phyloP scores from a whole-genome alignment of 2,113 vertebrate species.

The Pluvianellus socialis region DNA sequence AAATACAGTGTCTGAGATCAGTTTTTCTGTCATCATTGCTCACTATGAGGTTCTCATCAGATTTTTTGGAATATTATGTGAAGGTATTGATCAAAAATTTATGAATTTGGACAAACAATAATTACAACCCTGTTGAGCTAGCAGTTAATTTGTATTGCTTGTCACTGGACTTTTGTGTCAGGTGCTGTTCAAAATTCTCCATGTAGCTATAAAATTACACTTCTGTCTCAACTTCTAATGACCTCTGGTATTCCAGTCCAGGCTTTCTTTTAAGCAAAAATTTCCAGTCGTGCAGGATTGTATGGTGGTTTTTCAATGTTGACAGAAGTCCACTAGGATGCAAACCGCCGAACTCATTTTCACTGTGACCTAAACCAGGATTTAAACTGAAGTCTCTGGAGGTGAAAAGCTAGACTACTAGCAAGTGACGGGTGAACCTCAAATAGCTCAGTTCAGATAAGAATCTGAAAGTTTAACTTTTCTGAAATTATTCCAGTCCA shows the following conservation, averaged over 20 bases:
- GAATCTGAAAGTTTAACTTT: not conserved
- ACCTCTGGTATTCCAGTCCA: not conserved
- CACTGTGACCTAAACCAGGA: constrained; percentile 44
- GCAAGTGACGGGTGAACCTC: not conserved
- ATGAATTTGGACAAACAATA: not conserved
- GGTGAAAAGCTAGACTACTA: constrained; percentile 22
- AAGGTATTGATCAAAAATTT: not conserved
- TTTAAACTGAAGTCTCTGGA: constrained; percentile 18
- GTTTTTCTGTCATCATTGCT: not conserved
- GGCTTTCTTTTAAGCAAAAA: not conserved
- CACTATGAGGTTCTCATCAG: not conserved
- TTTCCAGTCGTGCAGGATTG: not conserved
- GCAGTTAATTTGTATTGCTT: not conserved
- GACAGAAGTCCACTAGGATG: constrained; percentile 27
- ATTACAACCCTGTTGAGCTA: not conserved
- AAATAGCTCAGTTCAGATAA: not conserved
- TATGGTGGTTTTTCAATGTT: not conserved
- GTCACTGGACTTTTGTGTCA: not conserved
- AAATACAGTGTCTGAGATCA: not conserved
- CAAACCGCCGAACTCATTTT: constrained; percentile 33
- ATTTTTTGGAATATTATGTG: not conserved
- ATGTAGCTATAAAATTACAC: not conserved
- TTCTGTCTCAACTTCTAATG: not conserved
- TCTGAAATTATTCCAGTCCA: not conserved
- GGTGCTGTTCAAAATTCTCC: not conserved